Percentiles rank a stretch among this genome's conserved stretches.
phyloP scores from a whole-genome alignment of 2,888 invertebrate species.

The Hofmannophila pseudospretella region DNA sequence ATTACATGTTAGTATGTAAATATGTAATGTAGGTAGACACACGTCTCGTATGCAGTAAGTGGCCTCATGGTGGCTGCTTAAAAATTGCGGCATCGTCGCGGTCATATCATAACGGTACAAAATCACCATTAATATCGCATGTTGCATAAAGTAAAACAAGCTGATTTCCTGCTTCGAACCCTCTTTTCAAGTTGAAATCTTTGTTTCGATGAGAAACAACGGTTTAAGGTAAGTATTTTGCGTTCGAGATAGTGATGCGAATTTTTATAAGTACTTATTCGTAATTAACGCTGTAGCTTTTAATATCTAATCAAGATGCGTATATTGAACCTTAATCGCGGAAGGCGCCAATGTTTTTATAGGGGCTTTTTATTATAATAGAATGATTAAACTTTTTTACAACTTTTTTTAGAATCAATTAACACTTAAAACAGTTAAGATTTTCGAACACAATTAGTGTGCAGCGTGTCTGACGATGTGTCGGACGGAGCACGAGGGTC shows the following conservation, averaged over 20 bases:
- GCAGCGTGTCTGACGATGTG: background rate
- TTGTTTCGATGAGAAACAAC: slow-evolving; percentile 10
- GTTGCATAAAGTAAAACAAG: slow-evolving; percentile 51
- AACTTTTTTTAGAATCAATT: background rate
- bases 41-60: slow-evolving; percentile 32
- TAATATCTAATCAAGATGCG: slow-evolving; percentile 10
- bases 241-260: background rate
- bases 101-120: slow-evolving; percentile 57
- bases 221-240: slow-evolving; percentile 16
- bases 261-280: slow-evolving; percentile 1
- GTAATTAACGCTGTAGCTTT: background rate
- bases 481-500: slow-evolving; percentile 3
- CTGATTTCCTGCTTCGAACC: slow-evolving; percentile 53
- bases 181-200: slow-evolving; percentile 32
- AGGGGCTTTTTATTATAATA: slow-evolving; percentile 6
- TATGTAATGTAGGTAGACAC: slow-evolving; percentile 36
- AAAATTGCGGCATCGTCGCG: slow-evolving; percentile 51
- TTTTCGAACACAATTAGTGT: background rate
- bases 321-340: slow-evolving; percentile 12
- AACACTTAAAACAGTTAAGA: background rate
- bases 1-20: slow-evolving; percentile 7
- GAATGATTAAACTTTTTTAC: background rate
- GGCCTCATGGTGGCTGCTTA: slow-evolving; percentile 32
- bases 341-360: slow-evolving; percentile 18
- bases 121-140: slow-evolving; percentile 50